Percentiles rank a stretch among this genome's conserved stretches.
Evolutionary conservation across 2,797 vertebrate species (phyloP).

Genomic region (Avahi laniger): DNA sequence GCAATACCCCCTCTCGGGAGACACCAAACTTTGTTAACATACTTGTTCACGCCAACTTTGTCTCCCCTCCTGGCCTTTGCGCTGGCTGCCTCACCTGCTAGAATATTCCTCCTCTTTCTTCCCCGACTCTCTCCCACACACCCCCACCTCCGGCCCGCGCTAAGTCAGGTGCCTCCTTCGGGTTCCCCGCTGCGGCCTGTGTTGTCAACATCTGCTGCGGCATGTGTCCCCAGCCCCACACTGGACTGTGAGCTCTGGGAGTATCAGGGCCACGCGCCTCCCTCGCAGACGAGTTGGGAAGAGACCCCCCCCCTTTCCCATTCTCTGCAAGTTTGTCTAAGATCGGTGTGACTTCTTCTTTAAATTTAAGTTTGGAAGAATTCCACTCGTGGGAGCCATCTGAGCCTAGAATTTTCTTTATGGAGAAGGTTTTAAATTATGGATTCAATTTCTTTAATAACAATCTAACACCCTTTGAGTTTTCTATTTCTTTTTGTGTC

Average conservation of each 20-base stretch:
- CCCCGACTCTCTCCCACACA: not conserved
- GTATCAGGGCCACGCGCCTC: not conserved
- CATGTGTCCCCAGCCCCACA: not conserved
- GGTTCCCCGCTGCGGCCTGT: not conserved
- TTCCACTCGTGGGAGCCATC: not conserved
- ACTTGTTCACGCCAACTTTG: not conserved
- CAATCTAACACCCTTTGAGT: not conserved
- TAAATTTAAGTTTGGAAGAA: not conserved
- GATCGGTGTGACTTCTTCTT: not conserved
- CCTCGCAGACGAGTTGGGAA: not conserved
- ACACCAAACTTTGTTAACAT: not conserved
- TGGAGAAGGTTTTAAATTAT: not conserved
- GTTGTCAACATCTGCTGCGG: not conserved
- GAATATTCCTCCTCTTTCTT: not conserved
- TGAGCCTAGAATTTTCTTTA: not conserved
- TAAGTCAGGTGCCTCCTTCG: not conserved
- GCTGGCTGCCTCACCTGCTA: not conserved
- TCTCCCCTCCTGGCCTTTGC: not conserved
- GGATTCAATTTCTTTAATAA: not conserved
- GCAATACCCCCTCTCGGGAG: rapidly evolving
- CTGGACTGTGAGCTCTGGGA: not conserved
- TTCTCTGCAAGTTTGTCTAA: not conserved
- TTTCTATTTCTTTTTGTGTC: not conserved
- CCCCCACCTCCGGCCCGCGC: not conserved
- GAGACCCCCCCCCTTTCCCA: not conserved